Percentiles rank a stretch among this genome's conserved stretches.
Evolutionary conservation across 2,888 invertebrate species (phyloP).

Genomic region (Tetragonula carbonaria): DNA sequence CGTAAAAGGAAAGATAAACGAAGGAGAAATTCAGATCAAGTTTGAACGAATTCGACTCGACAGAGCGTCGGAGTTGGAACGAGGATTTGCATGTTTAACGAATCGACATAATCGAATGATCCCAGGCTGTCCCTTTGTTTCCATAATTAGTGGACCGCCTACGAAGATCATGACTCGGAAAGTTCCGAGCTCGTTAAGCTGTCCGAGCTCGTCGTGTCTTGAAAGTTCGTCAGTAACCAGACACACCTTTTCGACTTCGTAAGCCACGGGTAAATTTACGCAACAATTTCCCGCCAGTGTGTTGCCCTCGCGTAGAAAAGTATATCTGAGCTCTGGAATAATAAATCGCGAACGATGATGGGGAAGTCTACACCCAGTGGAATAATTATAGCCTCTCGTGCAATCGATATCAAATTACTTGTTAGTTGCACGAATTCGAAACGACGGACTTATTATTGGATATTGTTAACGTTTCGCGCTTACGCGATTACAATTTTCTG

Average conservation of each 20-base stretch:
- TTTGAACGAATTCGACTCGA: neutral
- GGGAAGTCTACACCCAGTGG: neutral
- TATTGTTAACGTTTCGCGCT: neutral
- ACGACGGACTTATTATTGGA: neutral
- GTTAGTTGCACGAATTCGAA: neutral
- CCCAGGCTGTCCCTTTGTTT: constrained; percentile 47
- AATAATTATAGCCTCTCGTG: neutral
- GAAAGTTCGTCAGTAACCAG: constrained; percentile 36
- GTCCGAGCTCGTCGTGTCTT: neutral
- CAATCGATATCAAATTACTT: neutral
- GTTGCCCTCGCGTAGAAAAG: neutral
- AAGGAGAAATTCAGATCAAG: neutral
- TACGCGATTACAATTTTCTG: neutral
- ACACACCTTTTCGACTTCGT: constrained; percentile 38
- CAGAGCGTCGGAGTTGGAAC: neutral
- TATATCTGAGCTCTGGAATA: constrained; percentile 12
- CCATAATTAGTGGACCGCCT: constrained; percentile 44
- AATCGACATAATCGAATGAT: constrained; percentile 41
- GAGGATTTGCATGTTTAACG: constrained; percentile 54
- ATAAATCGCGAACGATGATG: neutral
- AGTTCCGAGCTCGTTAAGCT: constrained; percentile 57
- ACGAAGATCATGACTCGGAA: constrained; percentile 43
- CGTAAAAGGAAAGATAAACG: neutral
- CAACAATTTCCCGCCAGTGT: constrained; percentile 1
- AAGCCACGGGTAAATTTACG: constrained; percentile 32